These are phyloP conservation scores for Drosophila ustulata DNA, from an alignment of 2,888 invertebrate genomes.

Conservation along the genomic window DNA sequence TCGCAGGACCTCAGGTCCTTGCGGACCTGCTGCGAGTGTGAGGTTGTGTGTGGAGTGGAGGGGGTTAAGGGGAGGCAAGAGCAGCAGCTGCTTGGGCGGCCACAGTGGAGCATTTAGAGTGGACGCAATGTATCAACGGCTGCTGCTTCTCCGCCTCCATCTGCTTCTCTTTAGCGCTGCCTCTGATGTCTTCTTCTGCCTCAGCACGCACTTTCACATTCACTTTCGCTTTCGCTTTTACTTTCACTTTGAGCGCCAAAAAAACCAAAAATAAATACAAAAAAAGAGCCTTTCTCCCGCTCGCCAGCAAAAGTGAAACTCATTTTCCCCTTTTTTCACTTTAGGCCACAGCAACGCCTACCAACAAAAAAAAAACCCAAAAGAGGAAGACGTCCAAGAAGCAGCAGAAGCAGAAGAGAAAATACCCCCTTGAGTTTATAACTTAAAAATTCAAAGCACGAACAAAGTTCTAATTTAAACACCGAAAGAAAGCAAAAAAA, in stretches of 20 bases:
- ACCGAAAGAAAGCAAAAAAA: slow-evolving; percentile 53
- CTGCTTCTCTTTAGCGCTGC: neutral
- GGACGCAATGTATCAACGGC: slow-evolving; percentile 78
- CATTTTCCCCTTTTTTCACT: slow-evolving; percentile 72
- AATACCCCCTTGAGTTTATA: slow-evolving; percentile 82
- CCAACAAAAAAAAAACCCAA: slow-evolving; percentile 36
- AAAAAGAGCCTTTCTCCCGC: neutral
- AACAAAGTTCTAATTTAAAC: slow-evolving; percentile 85
- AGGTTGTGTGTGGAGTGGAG: neutral
- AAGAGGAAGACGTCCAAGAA: slow-evolving; percentile 27
- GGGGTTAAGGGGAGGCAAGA: slow-evolving; percentile 5
- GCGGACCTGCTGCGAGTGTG: slow-evolving; percentile 12
- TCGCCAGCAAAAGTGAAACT: slow-evolving; percentile 68
- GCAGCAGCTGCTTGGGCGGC: slow-evolving; percentile 66
- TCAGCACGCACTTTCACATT: slow-evolving; percentile 50
- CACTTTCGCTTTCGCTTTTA: slow-evolving; percentile 51
- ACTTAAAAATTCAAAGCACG: slow-evolving; percentile 85
- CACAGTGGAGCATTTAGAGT: slow-evolving; percentile 80
- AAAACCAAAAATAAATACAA: neutral
- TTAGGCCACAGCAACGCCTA: slow-evolving; percentile 50
- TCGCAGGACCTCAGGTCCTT: slow-evolving; percentile 52
- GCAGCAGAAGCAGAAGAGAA: slow-evolving; percentile 34
- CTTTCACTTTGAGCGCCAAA: slow-evolving; percentile 40
- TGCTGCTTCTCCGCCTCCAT: slow-evolving; percentile 14
- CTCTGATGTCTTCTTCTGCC: slow-evolving; percentile 53